Evolutionary conservation across 1,140 invertebrate species (phyloP).

Genomic region (Drosophila athabasca): DNA sequence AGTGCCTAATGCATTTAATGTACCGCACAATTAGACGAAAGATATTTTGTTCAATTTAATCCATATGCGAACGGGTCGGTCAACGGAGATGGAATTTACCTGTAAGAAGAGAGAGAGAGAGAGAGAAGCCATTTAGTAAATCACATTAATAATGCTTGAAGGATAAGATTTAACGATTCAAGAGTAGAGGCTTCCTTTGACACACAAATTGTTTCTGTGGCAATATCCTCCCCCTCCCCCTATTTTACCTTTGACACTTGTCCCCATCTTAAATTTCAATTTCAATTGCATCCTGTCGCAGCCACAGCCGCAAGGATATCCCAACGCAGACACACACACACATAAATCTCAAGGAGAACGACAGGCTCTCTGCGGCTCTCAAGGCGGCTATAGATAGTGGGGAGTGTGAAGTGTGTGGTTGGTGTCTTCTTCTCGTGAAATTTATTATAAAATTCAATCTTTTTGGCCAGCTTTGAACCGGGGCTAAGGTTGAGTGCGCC

Average conservation of each 20-base stretch:
- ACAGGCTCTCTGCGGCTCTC: background rate
- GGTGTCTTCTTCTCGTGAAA: constrained; percentile 40
- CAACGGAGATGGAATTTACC: constrained; percentile 34
- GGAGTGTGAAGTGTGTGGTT: no score
- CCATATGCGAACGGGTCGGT: constrained; percentile 8
- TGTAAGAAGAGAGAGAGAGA: constrained; percentile 33
- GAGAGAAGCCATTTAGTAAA: constrained; percentile 6
- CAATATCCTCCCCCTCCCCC: background rate
- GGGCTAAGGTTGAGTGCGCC: no score
- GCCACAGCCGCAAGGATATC: background rate
- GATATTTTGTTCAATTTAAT: constrained; percentile 54
- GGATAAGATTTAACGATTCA: no score
- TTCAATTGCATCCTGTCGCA: background rate
- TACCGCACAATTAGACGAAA: constrained; percentile 59
- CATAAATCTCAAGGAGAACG: constrained; percentile 38
- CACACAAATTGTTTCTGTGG: background rate
- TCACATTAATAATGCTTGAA: constrained; percentile 1
- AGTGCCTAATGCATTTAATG: constrained; percentile 73
- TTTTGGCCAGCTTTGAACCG: constrained; percentile 49
- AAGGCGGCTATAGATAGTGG: constrained; percentile 4
- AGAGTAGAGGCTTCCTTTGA: no score
- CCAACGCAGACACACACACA: constrained; percentile 9
- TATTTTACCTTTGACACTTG: constrained; percentile 13
- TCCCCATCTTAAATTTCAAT: constrained; percentile 18
- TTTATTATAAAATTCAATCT: constrained; percentile 81